Evolutionary conservation across 1,140 invertebrate species (phyloP).

Genomic region (Nasonia longicornis): DNA sequence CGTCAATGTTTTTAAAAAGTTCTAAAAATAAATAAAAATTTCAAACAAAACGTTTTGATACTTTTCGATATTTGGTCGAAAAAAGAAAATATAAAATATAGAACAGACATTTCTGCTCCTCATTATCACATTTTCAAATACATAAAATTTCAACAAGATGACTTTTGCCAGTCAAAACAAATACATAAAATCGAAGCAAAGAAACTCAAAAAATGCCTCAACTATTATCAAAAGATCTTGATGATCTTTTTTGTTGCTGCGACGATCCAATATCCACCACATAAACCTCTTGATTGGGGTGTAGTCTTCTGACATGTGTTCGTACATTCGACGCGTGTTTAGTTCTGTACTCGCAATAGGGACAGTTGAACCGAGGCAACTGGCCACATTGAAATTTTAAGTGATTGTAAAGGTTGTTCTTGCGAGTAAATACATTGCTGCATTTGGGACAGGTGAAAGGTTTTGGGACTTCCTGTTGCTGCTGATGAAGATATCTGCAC

Average conservation of each 20-base stretch:
- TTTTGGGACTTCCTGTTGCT: background rate
- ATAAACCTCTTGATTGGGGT: constrained; percentile 49
- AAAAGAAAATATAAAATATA: too few relatives aligned
- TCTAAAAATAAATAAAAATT: background rate
- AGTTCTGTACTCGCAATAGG: constrained; percentile 68
- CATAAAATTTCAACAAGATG: too few relatives aligned
- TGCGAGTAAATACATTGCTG: constrained; percentile 71
- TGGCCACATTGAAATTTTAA: constrained; percentile 73
- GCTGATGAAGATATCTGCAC: background rate
- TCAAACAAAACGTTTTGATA: background rate
- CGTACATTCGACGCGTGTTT: constrained; percentile 67
- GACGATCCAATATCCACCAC: constrained; percentile 45
- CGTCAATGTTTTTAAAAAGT: too few relatives aligned
- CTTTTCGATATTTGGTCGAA: background rate
- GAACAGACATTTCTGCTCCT: too few relatives aligned
- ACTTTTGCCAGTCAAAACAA: background rate
- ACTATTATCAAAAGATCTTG: background rate
- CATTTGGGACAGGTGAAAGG: constrained; percentile 70
- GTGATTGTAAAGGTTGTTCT: constrained; percentile 74
- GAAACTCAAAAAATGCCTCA: background rate
- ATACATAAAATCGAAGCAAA: background rate
- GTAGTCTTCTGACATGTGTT: constrained; percentile 61
- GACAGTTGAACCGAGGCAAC: constrained; percentile 72
- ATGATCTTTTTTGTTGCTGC: background rate
- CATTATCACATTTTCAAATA: too few relatives aligned